phyloP scores from a whole-genome alignment of 2,888 invertebrate genomes.

The Cheilosia scutellata region DNA sequence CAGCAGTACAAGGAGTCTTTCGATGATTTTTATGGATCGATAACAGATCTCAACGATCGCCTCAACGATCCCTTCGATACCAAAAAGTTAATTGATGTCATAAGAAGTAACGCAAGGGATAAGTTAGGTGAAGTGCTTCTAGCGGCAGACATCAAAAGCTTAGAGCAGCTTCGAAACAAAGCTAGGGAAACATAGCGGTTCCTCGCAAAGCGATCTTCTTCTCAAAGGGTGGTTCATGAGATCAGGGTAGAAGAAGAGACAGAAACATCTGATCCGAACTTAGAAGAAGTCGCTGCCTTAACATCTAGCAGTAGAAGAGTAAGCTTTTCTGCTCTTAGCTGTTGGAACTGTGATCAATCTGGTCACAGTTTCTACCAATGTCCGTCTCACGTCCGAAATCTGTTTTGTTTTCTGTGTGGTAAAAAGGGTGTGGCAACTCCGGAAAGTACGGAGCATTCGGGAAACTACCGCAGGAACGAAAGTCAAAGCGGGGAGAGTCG shows the following conservation, averaged over 20 bases:
- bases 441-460: background rate
- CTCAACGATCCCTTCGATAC: background rate
- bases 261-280: background rate
- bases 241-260: background rate
- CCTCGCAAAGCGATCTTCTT: no score
- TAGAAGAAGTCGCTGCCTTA: background rate
- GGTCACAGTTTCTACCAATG: background rate
- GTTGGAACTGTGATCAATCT: background rate
- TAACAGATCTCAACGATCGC: background rate
- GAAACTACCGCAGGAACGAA: background rate
- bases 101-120: background rate
- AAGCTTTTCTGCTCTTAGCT: no score
- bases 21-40: background rate
- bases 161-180: background rate
- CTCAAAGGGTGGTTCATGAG: background rate
- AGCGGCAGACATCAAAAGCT: background rate
- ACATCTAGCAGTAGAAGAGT: background rate
- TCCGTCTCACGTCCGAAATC: background rate
- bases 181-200: no score
- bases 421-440: background rate
- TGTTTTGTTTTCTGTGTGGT: conserved; percentile 7
- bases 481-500: conserved; percentile 4
- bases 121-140: background rate
- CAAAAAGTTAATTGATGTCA: background rate
- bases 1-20: background rate